Conservation (phyloP, 2,113 vertebrate species). For the Myiozetetes cayanensis region DNA sequence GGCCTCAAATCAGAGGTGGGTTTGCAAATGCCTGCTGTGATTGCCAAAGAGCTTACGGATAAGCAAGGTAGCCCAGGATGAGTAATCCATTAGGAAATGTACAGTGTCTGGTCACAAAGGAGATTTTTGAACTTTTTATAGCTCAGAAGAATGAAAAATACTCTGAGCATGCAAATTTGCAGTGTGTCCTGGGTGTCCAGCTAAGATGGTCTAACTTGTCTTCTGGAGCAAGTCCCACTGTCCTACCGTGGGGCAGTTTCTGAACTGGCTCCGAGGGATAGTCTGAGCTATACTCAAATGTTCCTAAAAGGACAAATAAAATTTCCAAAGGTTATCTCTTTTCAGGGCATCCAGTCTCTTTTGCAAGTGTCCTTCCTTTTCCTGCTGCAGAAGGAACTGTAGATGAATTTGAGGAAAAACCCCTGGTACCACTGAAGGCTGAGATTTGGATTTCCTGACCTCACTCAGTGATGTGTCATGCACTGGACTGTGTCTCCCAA, state of each 20-base stretch:
- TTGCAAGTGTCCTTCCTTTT: not conserved
- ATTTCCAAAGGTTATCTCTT: not conserved
- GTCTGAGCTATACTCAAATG: not conserved
- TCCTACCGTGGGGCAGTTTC: not conserved
- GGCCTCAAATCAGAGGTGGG: not conserved
- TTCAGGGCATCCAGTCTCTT: not conserved
- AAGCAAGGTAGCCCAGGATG: not conserved
- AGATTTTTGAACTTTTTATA: not conserved
- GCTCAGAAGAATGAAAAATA: not conserved
- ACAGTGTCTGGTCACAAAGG: not conserved
- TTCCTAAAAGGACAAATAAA: not conserved
- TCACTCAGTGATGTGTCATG: not conserved
- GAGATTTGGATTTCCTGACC: not conserved
- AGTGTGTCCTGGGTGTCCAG: rapidly evolving
- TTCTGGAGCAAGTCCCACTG: rapidly evolving
- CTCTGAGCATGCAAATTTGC: not conserved
- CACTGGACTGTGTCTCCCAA: not conserved
- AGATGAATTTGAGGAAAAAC: not conserved
- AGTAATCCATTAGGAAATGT: not conserved
- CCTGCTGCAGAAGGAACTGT: not conserved
- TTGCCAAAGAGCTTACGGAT: not conserved
- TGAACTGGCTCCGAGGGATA: not conserved
- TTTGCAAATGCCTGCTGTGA: not conserved
- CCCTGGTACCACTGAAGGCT: not conserved
- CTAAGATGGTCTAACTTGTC: not conserved